Percentiles rank a stretch among this genome's conserved stretches.
These are phyloP conservation scores for Hypothenemus hampei DNA, from an alignment of 1,140 invertebrate genomes.

Conservation along the genomic window DNA sequence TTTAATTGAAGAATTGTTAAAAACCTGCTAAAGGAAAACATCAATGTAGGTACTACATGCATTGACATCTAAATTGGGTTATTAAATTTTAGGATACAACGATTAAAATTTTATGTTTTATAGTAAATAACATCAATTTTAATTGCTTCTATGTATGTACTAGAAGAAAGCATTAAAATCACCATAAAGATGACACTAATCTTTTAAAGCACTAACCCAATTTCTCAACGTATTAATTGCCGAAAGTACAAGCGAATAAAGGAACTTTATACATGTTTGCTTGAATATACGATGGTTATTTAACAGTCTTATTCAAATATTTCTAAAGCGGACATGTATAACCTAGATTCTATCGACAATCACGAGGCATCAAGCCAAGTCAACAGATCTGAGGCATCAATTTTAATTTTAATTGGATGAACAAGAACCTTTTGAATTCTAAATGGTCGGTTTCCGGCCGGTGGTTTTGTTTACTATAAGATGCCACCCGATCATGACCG, in stretches of 20 bases:
- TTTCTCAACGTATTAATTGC: background rate
- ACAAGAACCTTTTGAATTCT: slow-evolving; percentile 18
- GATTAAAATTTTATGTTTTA: too few relatives aligned
- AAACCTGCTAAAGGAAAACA: too few relatives aligned
- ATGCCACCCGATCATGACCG: slow-evolving; percentile 10
- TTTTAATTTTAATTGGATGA: slow-evolving; percentile 16
- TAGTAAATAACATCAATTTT: too few relatives aligned
- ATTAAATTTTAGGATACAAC: too few relatives aligned
- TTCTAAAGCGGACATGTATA: slow-evolving; percentile 13
- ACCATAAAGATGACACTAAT: too few relatives aligned
- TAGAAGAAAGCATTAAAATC: too few relatives aligned
- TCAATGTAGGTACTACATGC: too few relatives aligned
- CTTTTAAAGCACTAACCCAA: background rate
- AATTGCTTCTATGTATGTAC: too few relatives aligned
- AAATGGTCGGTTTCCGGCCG: slow-evolving; percentile 13
- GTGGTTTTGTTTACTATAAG: background rate
- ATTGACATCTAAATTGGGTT: too few relatives aligned
- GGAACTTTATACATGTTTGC: background rate
- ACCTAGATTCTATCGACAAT: slow-evolving; percentile 7
- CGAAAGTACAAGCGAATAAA: background rate
- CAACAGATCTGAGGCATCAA: slow-evolving; percentile 12
- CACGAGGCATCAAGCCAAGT: slow-evolving; percentile 11
- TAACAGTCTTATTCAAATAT: slow-evolving; percentile 10
- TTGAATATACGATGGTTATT: slow-evolving; percentile 2
- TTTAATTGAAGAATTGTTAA: too few relatives aligned